phyloP scores from a whole-genome alignment of 1,140 invertebrate genomes.

The Aradophagus sp. region DNA sequence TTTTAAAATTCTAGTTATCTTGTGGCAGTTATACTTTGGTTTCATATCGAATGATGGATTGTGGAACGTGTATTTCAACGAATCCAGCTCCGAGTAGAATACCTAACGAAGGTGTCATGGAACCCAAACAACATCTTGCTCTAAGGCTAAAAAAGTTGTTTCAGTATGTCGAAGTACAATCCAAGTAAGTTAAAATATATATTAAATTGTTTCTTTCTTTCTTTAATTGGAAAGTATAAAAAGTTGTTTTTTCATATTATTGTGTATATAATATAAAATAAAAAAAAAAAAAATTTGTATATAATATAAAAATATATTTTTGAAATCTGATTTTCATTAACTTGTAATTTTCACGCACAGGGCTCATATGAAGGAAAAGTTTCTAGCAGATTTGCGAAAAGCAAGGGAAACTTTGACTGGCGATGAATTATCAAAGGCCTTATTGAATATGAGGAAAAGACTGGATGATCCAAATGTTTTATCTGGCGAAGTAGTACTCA shows the following conservation, averaged over 20 bases:
- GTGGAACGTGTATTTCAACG: slow-evolving; percentile 84
- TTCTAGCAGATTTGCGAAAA: slow-evolving; percentile 94
- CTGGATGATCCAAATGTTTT: slow-evolving; percentile 98
- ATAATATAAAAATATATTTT: no score
- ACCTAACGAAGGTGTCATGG: slow-evolving; percentile 78
- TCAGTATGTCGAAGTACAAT: slow-evolving; percentile 95
- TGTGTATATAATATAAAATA: no score
- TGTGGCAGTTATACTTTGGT: slow-evolving; percentile 92
- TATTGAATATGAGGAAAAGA: slow-evolving; percentile 93
- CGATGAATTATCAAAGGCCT: slow-evolving; percentile 87
- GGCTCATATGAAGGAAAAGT: slow-evolving; percentile 98
- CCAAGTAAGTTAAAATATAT: no score
- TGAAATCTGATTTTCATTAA: no score
- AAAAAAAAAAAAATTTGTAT: no score
- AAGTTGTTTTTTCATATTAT: no score
- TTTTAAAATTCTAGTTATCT: slow-evolving; percentile 86
- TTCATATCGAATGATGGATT: slow-evolving; percentile 86
- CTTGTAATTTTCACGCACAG: slow-evolving; percentile 76
- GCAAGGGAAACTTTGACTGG: slow-evolving; percentile 91
- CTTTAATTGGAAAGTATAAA: no score
- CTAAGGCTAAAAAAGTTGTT: slow-evolving; percentile 87
- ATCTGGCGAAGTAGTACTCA: slow-evolving; percentile 94
- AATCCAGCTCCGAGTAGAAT: slow-evolving; percentile 80
- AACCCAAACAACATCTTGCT: slow-evolving; percentile 81
- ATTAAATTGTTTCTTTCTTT: no score